Conservation (phyloP, 2,888 invertebrate species). For the Anoplius nigerrimus region DNA sequence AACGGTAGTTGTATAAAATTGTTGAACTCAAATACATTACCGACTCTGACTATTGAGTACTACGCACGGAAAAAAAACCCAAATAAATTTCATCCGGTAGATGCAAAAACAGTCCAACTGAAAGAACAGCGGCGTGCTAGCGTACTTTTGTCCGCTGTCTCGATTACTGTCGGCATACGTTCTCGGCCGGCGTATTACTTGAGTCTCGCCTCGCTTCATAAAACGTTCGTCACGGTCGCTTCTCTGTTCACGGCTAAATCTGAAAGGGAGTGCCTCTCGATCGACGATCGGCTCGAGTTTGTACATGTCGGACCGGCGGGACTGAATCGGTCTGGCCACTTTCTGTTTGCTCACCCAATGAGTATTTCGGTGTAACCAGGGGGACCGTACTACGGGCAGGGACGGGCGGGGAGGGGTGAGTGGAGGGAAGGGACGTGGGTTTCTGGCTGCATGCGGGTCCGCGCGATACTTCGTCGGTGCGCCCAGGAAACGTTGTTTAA, state of each 20-base stretch:
- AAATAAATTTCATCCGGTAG: too few species aligned
- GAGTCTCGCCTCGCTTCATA: too few species aligned
- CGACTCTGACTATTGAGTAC: too few species aligned
- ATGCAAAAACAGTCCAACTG: too few species aligned
- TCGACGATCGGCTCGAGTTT: neutral
- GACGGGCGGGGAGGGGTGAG: conserved; percentile 17
- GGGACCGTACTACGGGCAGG: conserved; percentile 36
- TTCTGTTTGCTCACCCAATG: conserved; percentile 57
- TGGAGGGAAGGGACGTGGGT: conserved; percentile 22
- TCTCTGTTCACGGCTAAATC: neutral
- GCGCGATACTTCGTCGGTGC: conserved; percentile 21
- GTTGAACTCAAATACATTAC: too few species aligned
- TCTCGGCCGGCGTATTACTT: too few species aligned
- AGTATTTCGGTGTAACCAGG: conserved; percentile 54
- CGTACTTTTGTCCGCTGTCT: too few species aligned
- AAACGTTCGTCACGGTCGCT: neutral
- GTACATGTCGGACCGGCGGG: neutral
- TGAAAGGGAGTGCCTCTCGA: conserved; percentile 15
- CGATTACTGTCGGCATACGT: too few species aligned
- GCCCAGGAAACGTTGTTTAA: conserved; percentile 58
- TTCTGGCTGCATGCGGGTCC: conserved; percentile 15
- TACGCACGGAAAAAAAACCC: too few species aligned
- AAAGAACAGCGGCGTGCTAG: too few species aligned
- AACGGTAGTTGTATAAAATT: too few species aligned
- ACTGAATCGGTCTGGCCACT: conserved; percentile 42